Evolutionary conservation across 2,797 vertebrate species (phyloP), one percentile per base, ranked within the genome.

Genomic region (Eidolon dupreanum): DNA sequence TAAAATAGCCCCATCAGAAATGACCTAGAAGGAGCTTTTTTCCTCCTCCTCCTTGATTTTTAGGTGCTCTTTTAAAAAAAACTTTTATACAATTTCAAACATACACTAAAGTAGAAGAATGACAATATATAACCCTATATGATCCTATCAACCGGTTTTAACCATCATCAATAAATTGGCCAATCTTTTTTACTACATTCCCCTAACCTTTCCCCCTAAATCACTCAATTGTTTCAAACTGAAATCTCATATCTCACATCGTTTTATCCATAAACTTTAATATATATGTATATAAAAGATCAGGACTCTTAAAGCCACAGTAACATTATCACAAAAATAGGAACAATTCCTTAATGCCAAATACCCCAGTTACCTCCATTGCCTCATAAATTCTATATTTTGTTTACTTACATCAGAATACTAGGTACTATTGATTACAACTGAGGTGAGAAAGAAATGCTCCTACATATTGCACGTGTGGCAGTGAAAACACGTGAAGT

Each of bases 271-370:
- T 43, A 85, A 71, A 61, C 33, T 86, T 61, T 22, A 61, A 6
- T 61, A 28, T 78, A 0, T 61, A 28, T 57, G 3, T 92, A 22
- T 65, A 49, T 95, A 53, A 79, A 87, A 84, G 31, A 28, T 81
- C 61, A 85, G n/a, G 19, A 90, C 57, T 84, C 65, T 92, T 89
- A 75, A 93, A 93, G 93, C 78, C 4, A 53, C 8, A 75, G 6
- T 38, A 66, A 81, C n/a, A 82, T 51, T 36, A 87, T 74, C 24
- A 74, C 41, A 78, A 57, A 97, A 95, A 83, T 57, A 81, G 65
- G 65, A 46, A 46, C 24, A 87, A 63, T 84, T 89, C 74, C 8
- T 77, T 91, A 55, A 59, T 79, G 86, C 74, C 33, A 78, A 24
- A 70, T 19, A 19, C 24, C 20, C 59, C 33, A 0, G 51, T 51